Evolutionary conservation across 2,113 vertebrate species (phyloP), one percentile per base, ranked within the genome.

Genomic region (Siniperca chuatsi): DNA sequence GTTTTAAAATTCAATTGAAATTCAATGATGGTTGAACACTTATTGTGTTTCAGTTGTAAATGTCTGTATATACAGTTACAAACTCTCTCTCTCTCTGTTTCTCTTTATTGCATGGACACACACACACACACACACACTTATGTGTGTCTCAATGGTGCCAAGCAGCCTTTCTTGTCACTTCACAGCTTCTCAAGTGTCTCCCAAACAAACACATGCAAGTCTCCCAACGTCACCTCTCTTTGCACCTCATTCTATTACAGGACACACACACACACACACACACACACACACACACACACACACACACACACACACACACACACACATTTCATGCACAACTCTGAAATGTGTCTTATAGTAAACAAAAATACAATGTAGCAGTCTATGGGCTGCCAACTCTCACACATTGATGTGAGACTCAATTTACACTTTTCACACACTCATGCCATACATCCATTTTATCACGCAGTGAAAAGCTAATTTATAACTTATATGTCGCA

Each of bases 131-230:
- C 48, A 68, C 83, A 85, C 75, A 87, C 74, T 77, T 23, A 55
- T 65, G 40, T 35, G 57, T 78, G 42, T 42, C 58, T 83, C 66
- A 18, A 13, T 83, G 67, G 86, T 90, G 85, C 80, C 82, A 76
- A 76, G 50, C 89, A 90, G 86, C 75, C 74, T 80, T 86, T 85
- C 78, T 71, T 88, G 87, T 90, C 86, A 86, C 87, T 91, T 94
- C 80, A 84, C 92, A 90, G 88, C 80, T 87, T 87, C 90, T 94
- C 86, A 86, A 91, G 81, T 91, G 85, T 90, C 91, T 89, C 62
- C 52, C 62, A 80, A 73, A 91, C 87, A 92, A 88, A 91, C 90
- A 89, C 79, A 92, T 90, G 90, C 89, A 87, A 85, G 65, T 86
- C 81, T 50, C 58, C 66, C 55, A 78, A 81, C 75, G 75, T 85